Evolutionary conservation across 53 echinoderm and acorn worm species (phyloP).

Genomic region (Apostichopus leukothele): DNA sequence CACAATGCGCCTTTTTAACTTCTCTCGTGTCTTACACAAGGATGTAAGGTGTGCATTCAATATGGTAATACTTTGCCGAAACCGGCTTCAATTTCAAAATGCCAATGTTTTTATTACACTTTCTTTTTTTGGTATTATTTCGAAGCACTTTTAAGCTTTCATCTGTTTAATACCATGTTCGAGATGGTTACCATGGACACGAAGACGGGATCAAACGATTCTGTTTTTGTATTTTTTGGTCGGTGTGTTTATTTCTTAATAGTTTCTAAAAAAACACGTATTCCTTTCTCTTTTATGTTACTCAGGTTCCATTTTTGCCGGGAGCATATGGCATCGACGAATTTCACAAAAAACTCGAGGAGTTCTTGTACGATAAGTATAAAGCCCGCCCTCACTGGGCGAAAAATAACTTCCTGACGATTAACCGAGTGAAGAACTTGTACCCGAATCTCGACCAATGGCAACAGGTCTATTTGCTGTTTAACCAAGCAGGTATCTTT

Average conservation of each 20-base stretch:
- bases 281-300: not conserved
- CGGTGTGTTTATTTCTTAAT: too few species aligned
- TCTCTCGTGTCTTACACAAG: not conserved
- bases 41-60: not conserved
- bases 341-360: constrained; percentile 85
- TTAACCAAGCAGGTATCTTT: constrained; percentile 80
- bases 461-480: constrained; percentile 80
- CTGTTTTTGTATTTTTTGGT: too few species aligned
- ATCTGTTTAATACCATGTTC: not conserved
- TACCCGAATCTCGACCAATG: constrained; percentile 84
- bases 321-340: constrained; percentile 92
- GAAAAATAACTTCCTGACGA: constrained; percentile 90
- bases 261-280: not conserved
- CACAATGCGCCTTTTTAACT: not conserved
- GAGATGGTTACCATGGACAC: not conserved
- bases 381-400: constrained; percentile 89
- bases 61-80: not conserved
- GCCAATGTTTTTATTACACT: too few species aligned
- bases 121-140: not conserved
- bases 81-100: not conserved
- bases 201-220: not conserved
- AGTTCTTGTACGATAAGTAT: constrained; percentile 75
- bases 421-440: constrained; percentile 72
- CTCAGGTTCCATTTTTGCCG: constrained; percentile 47
- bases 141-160: not conserved